phyloP scores from a whole-genome alignment of 2,797 vertebrate species.

The Poecilia gillii region DNA sequence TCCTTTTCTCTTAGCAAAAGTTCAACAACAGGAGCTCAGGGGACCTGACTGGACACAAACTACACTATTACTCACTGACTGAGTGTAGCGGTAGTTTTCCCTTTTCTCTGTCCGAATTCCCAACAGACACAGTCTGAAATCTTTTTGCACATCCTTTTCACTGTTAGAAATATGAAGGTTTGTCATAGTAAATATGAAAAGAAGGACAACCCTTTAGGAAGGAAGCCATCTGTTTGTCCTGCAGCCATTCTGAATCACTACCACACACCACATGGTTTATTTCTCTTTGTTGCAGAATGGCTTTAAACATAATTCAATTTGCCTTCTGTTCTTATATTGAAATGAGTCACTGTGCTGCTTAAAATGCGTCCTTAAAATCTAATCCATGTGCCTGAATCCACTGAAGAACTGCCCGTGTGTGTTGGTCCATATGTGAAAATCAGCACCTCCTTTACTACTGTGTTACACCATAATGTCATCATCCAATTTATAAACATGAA shows the following conservation, averaged over 20 bases:
- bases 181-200: constrained; percentile 2
- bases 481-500: constrained; percentile 1
- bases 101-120: background rate
- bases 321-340: constrained; percentile 35
- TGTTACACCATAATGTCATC: background rate
- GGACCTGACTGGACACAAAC: background rate
- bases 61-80: background rate
- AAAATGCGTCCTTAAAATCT: constrained; percentile 23
- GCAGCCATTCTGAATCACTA: constrained; percentile 22
- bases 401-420: background rate
- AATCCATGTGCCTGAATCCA: constrained; percentile 38
- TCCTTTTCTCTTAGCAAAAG: background rate
- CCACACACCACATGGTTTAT: constrained; percentile 24
- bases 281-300: constrained; percentile 38
- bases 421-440: background rate
- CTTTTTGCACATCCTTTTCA: background rate
- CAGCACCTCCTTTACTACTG: background rate
- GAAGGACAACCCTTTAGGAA: constrained; percentile 15
- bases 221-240: constrained; percentile 47
- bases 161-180: constrained; percentile 21
- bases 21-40: background rate
- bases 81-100: background rate
- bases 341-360: constrained; percentile 32
- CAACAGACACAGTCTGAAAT: background rate
- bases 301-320: constrained; percentile 41